These are phyloP conservation scores for Drosophila algonquin DNA, from an alignment of 2,888 invertebrate species.

Conservation along the genomic window DNA sequence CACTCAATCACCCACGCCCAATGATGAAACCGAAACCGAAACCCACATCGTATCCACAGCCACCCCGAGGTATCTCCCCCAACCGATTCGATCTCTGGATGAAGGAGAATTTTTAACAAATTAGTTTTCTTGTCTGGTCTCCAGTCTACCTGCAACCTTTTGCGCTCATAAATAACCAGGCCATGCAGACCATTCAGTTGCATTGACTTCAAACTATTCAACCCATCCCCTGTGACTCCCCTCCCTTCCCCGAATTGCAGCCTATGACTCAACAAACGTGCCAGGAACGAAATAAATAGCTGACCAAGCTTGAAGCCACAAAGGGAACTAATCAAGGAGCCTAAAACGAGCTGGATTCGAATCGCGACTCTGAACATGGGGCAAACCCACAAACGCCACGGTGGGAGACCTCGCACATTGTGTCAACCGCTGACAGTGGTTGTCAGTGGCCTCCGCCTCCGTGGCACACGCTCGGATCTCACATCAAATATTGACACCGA, in stretches of 20 bases:
- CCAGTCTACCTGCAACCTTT: background rate
- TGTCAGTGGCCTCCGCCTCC: slow-evolving; percentile 10
- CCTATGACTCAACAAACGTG: background rate
- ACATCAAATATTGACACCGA: slow-evolving; percentile 38
- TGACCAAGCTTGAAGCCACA: background rate
- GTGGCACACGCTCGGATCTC: slow-evolving; percentile 19
- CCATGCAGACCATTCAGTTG: no score
- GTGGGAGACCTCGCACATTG: slow-evolving; percentile 22
- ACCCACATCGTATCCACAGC: slow-evolving; percentile 8
- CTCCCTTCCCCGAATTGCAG: background rate
- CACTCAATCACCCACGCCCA: slow-evolving; percentile 31
- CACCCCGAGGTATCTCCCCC: background rate
- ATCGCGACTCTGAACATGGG: background rate
- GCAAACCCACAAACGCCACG: slow-evolving; percentile 4
- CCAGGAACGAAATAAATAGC: no score
- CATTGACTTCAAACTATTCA: no score
- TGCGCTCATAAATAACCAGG: no score
- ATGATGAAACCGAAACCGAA: background rate
- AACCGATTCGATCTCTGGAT: slow-evolving; percentile 16
- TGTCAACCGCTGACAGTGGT: slow-evolving; percentile 4
- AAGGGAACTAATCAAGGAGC: slow-evolving; percentile 4
- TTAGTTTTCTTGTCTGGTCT: background rate
- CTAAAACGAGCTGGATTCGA: background rate
- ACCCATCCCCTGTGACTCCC: no score
- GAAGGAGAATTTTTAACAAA: background rate